phyloP scores from a whole-genome alignment of 2,113 vertebrate genomes.

The Romanogobio albipinnatus region DNA sequence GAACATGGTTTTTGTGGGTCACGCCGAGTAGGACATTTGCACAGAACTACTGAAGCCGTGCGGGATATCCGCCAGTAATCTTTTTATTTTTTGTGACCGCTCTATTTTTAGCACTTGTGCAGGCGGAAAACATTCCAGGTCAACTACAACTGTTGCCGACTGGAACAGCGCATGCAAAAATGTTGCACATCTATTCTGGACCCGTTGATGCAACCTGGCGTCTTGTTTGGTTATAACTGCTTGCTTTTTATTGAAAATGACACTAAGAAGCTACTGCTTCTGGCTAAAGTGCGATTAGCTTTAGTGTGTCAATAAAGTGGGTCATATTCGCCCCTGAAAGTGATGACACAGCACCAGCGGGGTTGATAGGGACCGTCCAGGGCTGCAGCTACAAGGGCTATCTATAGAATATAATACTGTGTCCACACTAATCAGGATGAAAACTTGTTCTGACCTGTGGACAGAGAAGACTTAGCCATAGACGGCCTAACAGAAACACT shows the following conservation, averaged over 20 bases:
- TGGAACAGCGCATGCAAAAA: background rate
- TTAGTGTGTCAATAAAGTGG: conserved; percentile 53
- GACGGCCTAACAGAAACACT: background rate
- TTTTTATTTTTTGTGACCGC: background rate
- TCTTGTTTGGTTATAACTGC: background rate
- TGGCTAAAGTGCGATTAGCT: conserved; percentile 56
- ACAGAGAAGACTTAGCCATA: conserved; percentile 23
- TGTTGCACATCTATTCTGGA: background rate
- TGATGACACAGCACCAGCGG: conserved; percentile 55
- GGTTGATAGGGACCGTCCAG: conserved; percentile 10
- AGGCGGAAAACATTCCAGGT: conserved; percentile 10
- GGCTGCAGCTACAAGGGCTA: conserved; percentile 32
- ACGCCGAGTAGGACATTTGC: background rate
- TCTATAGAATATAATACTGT: conserved; percentile 59
- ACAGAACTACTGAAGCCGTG: conserved; percentile 3
- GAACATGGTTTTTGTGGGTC: conserved; percentile 15
- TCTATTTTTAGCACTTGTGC: conserved; percentile 23
- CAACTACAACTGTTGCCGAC: conserved; percentile 9
- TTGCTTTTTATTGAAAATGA: conserved; percentile 7
- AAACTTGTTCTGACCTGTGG: conserved; percentile 9
- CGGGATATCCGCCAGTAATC: background rate
- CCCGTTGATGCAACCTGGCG: background rate
- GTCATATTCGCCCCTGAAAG: conserved; percentile 51
- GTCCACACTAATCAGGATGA: conserved; percentile 57
- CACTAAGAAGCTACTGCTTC: conserved; percentile 35